Percentiles rank a stretch among this genome's conserved stretches.
phyloP scores from a whole-genome alignment of 92 coral and sea anemone species.

The Zoanthus sociatus region DNA sequence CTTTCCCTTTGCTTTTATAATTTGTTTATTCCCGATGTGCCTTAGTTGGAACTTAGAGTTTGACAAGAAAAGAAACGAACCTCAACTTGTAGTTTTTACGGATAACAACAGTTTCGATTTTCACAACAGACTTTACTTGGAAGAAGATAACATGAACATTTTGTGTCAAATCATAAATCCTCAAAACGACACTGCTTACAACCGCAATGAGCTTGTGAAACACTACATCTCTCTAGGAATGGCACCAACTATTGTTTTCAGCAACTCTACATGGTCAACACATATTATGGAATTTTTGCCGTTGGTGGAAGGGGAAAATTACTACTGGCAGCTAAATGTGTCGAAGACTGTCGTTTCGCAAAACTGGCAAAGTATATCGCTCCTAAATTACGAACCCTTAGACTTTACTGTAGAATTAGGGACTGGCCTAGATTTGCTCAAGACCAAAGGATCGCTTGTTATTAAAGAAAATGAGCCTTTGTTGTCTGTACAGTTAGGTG shows the following conservation, averaged over 20 bases:
- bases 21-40: neutral
- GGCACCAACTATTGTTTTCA: conserved; percentile 79
- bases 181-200: conserved; percentile 67
- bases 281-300: conserved; percentile 60
- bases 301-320: conserved; percentile 43
- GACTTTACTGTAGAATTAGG: conserved; percentile 80
- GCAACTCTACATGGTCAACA: conserved; percentile 83
- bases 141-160: conserved; percentile 53
- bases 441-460: conserved; percentile 80
- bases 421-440: conserved; percentile 79
- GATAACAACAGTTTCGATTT: conserved; percentile 46
- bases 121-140: conserved; percentile 76
- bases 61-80: conserved; percentile 35
- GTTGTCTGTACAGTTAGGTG: conserved; percentile 79
- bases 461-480: conserved; percentile 74
- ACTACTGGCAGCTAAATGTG: conserved; percentile 73
- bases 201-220: conserved; percentile 76
- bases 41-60: conserved; percentile 20
- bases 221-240: conserved; percentile 78
- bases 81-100: conserved; percentile 61
- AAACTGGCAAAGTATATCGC: neutral
- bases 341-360: conserved; percentile 62
- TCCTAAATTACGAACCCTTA: conserved; percentile 71
- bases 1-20: neutral
- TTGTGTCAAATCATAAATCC: conserved; percentile 81